Percentiles rank a stretch among this genome's conserved stretches.
Evolutionary conservation across 1,140 invertebrate genomes (phyloP).

Genomic region (Drosophila ercepeae): DNA sequence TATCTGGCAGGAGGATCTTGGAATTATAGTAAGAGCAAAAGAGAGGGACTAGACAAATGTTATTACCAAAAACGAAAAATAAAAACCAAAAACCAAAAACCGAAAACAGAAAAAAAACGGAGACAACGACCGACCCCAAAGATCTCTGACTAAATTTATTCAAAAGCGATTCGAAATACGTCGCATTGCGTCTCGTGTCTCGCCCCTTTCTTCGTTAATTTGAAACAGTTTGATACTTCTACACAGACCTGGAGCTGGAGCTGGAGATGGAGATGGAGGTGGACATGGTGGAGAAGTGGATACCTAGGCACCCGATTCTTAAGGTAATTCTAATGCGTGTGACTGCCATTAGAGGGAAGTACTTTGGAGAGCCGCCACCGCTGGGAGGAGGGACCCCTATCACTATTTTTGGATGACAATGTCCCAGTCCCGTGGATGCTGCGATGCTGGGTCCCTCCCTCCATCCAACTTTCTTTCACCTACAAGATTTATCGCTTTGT

Average conservation of each 20-base stretch:
- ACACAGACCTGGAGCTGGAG: conserved; percentile 24
- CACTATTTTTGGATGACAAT: conserved; percentile 3
- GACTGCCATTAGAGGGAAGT: conserved; percentile 77
- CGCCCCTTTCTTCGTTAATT: conserved; percentile 73
- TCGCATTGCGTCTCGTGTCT: conserved; percentile 42
- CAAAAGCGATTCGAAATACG: conserved; percentile 75
- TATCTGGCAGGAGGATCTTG: conserved; percentile 71
- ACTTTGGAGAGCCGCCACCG: conserved; percentile 60
- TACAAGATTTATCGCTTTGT: conserved; percentile 81
- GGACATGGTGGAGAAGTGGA: conserved; percentile 26
- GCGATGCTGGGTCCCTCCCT: not conserved
- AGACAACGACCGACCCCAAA: conserved; percentile 60
- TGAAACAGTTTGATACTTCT: conserved; percentile 46
- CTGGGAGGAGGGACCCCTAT: conserved; percentile 2
- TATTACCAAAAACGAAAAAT: conserved; percentile 68
- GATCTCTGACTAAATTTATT: conserved; percentile 82
- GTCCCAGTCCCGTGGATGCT: not conserved
- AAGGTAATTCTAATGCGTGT: conserved; percentile 67
- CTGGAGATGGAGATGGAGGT: not conserved
- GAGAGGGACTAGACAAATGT: conserved; percentile 71
- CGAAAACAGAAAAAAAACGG: conserved; percentile 11
- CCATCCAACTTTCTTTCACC: conserved; percentile 72
- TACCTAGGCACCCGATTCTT: conserved; percentile 24
- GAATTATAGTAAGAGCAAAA: conserved; percentile 45
- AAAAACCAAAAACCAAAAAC: not conserved